Conservation (phyloP, 2,888 invertebrate genomes). For the Pterostichus niger region DNA sequence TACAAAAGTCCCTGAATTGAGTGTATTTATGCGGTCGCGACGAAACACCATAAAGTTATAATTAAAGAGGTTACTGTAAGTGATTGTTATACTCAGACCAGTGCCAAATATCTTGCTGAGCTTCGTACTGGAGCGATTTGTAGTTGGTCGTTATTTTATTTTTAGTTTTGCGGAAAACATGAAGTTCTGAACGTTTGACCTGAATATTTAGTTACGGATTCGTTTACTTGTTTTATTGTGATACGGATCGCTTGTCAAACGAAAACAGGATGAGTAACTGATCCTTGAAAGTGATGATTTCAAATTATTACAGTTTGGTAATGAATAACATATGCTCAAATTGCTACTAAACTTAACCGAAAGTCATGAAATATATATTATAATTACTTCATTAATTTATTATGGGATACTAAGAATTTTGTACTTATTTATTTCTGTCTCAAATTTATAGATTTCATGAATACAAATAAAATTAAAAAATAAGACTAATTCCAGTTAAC, state of each 20-base stretch:
- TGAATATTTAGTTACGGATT: background rate
- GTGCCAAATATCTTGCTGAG: constrained; percentile 6
- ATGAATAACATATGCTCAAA: too few relatives aligned
- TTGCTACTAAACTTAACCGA: too few relatives aligned
- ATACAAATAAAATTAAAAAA: too few relatives aligned
- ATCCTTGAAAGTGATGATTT: too few relatives aligned
- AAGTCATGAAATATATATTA: too few relatives aligned
- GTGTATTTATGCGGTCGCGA: constrained; percentile 17
- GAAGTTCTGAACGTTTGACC: constrained; percentile 10
- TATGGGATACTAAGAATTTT: too few relatives aligned
- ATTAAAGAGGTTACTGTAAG: constrained; percentile 30
- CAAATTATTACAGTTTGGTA: too few relatives aligned
- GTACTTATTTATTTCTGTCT: too few relatives aligned
- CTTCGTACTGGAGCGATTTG: constrained; percentile 10
- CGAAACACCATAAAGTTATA: constrained; percentile 50
- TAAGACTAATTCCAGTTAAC: too few relatives aligned
- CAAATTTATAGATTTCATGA: too few relatives aligned
- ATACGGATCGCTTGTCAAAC: constrained; percentile 8
- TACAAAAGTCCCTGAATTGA: constrained; percentile 45
- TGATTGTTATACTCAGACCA: background rate
- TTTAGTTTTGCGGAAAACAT: constrained; percentile 41
- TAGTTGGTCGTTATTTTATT: constrained; percentile 12
- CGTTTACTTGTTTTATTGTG: background rate
- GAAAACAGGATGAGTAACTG: too few relatives aligned
- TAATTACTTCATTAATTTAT: too few relatives aligned